These are phyloP conservation scores for Pterocles burchelli DNA, from an alignment of 2,113 vertebrate species.

Conservation along the genomic window DNA sequence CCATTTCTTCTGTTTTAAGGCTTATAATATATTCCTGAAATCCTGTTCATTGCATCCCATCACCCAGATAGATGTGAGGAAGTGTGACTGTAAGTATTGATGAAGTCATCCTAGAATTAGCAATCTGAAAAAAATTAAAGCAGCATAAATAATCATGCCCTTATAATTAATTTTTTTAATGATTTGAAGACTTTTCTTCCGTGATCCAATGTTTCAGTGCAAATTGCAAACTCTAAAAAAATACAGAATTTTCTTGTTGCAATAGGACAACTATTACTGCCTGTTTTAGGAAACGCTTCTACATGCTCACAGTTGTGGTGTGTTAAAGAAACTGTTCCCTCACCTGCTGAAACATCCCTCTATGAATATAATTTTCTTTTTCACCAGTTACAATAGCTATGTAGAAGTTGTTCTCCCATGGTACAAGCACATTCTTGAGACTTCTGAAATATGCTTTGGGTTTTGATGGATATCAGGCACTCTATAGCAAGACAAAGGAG, in stretches of 20 bases:
- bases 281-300: neutral
- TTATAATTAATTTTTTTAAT: neutral
- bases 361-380: neutral
- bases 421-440: neutral
- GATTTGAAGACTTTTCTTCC: neutral
- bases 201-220: neutral
- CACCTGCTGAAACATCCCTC: neutral
- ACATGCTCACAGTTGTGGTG: neutral
- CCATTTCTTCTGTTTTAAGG: neutral
- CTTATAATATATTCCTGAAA: neutral
- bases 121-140: neutral
- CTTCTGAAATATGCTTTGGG: neutral
- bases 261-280: neutral
- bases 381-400: neutral
- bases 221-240: neutral
- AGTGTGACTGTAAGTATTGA: neutral
- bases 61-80: neutral
- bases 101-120: neutral
- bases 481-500: neutral
- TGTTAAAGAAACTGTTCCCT: neutral
- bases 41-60: neutral
- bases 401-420: neutral
- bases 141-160: neutral
- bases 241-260: neutral
- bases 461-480: neutral